Evolutionary conservation across 2,888 invertebrate species (phyloP).

Genomic region (Steinernema hermaphroditum): DNA sequence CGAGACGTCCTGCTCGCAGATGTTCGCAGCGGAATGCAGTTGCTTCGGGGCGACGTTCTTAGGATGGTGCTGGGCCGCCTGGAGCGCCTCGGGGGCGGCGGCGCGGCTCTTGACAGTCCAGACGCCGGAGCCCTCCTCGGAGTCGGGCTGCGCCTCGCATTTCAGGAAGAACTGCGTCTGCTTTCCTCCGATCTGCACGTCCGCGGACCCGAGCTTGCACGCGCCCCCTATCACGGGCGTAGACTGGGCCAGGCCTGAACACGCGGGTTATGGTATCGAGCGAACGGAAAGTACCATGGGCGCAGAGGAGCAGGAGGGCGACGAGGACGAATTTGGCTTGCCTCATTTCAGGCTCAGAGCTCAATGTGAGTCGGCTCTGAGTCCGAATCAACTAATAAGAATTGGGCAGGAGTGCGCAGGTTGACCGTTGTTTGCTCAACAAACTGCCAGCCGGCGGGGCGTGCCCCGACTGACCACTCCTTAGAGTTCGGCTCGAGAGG

Average conservation of each 20-base stretch:
- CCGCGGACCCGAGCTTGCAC: constrained; percentile 62
- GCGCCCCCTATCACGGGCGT: constrained; percentile 66
- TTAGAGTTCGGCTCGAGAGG: constrained; percentile 29
- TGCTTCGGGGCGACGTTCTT: constrained; percentile 41
- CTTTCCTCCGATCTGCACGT: constrained; percentile 66
- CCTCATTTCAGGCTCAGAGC: not conserved
- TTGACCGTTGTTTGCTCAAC: constrained; percentile 29
- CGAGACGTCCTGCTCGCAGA: constrained; percentile 60
- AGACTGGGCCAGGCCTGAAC: constrained; percentile 38
- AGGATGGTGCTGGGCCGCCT: constrained; percentile 36
- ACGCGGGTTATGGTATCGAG: not conserved
- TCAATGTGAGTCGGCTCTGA: not conserved
- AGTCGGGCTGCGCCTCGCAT: constrained; percentile 62
- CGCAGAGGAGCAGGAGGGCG: constrained; percentile 6
- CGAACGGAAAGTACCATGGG: not conserved
- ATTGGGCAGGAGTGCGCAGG: not conserved
- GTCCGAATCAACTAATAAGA: constrained; percentile 23
- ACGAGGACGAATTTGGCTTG: not conserved
- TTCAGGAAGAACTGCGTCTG: constrained; percentile 66
- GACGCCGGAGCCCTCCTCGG: constrained; percentile 60
- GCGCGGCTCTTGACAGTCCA: constrained; percentile 65
- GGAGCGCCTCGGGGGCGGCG: constrained; percentile 36
- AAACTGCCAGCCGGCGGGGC: constrained; percentile 27
- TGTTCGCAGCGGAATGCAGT: constrained; percentile 23
- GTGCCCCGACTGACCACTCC: constrained; percentile 24